Conservation (phyloP, 1,140 invertebrate genomes). For the Tribolium madens region DNA sequence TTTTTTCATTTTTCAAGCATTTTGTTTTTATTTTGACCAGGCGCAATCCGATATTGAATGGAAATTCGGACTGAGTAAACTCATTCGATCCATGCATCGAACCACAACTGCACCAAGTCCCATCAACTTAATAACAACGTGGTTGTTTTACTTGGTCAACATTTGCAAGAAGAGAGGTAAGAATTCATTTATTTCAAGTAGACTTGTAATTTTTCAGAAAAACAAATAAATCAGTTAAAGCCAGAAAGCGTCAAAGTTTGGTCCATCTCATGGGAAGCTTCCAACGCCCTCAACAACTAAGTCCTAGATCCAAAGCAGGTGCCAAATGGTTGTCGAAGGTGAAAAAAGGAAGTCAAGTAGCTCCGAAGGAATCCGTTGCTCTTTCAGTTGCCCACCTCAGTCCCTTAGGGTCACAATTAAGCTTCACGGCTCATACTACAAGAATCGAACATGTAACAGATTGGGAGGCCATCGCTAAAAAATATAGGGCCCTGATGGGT, state of each 20-base stretch:
- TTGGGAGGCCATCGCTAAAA: slow-evolving; percentile 90
- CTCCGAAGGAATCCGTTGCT: slow-evolving; percentile 82
- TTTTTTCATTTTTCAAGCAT: neutral
- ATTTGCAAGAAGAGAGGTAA: slow-evolving; percentile 81
- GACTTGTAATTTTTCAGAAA: slow-evolving; percentile 45
- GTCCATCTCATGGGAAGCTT: slow-evolving; percentile 85
- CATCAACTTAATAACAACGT: slow-evolving; percentile 94
- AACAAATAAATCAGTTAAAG: slow-evolving; percentile 55
- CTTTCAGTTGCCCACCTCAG: slow-evolving; percentile 82
- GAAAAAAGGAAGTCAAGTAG: slow-evolving; percentile 81
- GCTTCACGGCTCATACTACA: slow-evolving; percentile 75
- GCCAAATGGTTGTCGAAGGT: slow-evolving; percentile 88
- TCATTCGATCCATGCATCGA: slow-evolving; percentile 98
- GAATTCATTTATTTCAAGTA: slow-evolving; percentile 1
- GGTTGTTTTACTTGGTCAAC: slow-evolving; percentile 86
- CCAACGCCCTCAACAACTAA: slow-evolving; percentile 76
- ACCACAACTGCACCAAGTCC: slow-evolving; percentile 97
- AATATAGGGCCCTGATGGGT: slow-evolving; percentile 85
- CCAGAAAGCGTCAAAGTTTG: slow-evolving; percentile 82
- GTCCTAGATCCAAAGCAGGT: slow-evolving; percentile 84
- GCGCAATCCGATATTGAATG: slow-evolving; percentile 99
- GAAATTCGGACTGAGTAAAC: slow-evolving; percentile 99
- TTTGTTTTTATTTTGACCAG: slow-evolving; percentile 65
- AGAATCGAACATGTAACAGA: slow-evolving; percentile 92
- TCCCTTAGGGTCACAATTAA: slow-evolving; percentile 84